phyloP scores from a whole-genome alignment of 37 sponge, comb jelly and placozoan genomes.

The Chondrilla cf. caribensis region DNA sequence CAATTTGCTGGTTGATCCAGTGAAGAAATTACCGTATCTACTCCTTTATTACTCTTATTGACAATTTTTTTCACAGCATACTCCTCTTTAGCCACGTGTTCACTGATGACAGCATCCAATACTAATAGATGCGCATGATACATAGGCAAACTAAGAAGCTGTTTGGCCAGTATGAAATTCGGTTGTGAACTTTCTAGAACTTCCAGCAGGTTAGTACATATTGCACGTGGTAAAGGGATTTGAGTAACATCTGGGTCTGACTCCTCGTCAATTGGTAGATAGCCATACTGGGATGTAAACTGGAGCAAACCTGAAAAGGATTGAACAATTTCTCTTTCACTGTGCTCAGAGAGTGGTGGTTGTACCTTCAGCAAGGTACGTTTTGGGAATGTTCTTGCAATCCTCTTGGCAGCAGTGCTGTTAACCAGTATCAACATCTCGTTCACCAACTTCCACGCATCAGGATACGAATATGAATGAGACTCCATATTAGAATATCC shows the following conservation, averaged over 20 bases:
- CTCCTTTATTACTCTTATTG: background rate
- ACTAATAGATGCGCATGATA: background rate
- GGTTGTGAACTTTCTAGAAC: no score
- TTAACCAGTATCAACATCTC: constrained; percentile 73
- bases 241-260: no score
- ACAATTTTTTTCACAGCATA: constrained; percentile 5
- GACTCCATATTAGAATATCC: background rate
- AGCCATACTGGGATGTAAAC: background rate
- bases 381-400: background rate
- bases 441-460: constrained; percentile 49
- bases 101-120: background rate
- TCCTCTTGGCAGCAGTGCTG: constrained; percentile 30
- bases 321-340: background rate
- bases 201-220: no score
- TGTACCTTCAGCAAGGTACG: constrained; percentile 29
- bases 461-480: constrained; percentile 15
- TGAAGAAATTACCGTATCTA: background rate
- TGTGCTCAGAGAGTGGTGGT: background rate
- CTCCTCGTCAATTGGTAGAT: no score
- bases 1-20: background rate
- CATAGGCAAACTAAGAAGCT: background rate
- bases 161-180: background rate
- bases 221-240: no score
- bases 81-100: background rate
- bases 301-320: background rate